phyloP scores from a whole-genome alignment of 2,113 vertebrate genomes.

The Pleuronectes platessa region DNA sequence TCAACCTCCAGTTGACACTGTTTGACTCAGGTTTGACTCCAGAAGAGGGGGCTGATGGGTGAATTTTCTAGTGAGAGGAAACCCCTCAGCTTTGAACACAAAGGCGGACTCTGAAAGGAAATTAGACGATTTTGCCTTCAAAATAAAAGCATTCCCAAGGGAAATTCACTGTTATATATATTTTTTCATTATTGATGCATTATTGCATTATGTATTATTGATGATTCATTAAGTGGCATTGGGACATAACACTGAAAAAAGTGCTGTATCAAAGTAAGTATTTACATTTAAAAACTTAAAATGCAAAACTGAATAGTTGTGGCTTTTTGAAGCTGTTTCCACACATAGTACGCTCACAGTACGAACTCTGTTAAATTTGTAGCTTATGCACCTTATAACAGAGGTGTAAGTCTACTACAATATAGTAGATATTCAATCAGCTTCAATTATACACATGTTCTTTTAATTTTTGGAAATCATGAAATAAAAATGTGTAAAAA shows the following conservation, averaged over 20 bases:
- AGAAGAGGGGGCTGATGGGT: constrained; percentile 83
- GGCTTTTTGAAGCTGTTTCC: neutral
- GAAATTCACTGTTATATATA: neutral
- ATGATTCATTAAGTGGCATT: neutral
- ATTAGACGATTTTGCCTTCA: constrained; percentile 51
- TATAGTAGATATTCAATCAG: too few relatives aligned
- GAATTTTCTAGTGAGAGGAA: constrained; percentile 81
- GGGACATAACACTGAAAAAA: neutral
- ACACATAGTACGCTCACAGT: rapidly evolving
- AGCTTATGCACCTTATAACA: too few relatives aligned
- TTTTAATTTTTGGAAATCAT: too few relatives aligned
- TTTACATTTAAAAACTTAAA: neutral
- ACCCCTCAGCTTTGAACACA: constrained; percentile 70
- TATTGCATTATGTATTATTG: neutral
- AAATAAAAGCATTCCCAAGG: constrained; percentile 61
- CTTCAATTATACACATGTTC: too few relatives aligned
- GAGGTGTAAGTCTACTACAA: too few relatives aligned
- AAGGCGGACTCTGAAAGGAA: constrained; percentile 53
- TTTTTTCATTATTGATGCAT: too few relatives aligned
- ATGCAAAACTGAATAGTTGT: neutral
- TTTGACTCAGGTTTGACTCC: constrained; percentile 81
- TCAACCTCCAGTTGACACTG: constrained; percentile 59
- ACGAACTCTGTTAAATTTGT: neutral
- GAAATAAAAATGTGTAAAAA: too few relatives aligned
- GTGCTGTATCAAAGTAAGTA: neutral